Evolutionary conservation across 2,888 invertebrate genomes (phyloP).

Genomic region (Nomada lathburiana): DNA sequence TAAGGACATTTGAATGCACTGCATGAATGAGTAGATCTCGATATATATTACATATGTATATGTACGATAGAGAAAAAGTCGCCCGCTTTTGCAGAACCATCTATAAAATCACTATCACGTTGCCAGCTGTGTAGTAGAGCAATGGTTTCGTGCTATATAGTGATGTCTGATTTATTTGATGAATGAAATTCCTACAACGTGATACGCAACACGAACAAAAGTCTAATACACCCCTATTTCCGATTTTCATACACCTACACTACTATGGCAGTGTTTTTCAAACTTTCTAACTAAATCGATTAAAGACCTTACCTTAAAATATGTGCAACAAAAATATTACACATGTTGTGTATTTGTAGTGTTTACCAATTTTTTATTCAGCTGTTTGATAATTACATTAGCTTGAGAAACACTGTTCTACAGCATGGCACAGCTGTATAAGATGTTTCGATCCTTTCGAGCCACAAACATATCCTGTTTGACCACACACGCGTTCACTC

Average conservation of each 20-base stretch:
- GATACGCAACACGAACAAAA: slow-evolving; percentile 34
- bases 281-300: background rate
- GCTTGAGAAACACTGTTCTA: slow-evolving; percentile 61
- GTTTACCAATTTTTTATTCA: too few species aligned
- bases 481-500: slow-evolving; percentile 1
- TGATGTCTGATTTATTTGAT: slow-evolving; percentile 57
- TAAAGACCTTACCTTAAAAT: background rate
- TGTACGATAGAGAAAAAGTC: slow-evolving; percentile 56
- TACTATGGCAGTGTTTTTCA: slow-evolving; percentile 45
- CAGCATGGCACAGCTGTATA: slow-evolving; percentile 69
- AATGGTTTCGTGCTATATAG: slow-evolving; percentile 66
- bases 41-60: slow-evolving; percentile 55
- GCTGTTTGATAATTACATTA: background rate
- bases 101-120: slow-evolving; percentile 55
- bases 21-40: slow-evolving; percentile 56
- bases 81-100: slow-evolving; percentile 59
- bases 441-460: slow-evolving; percentile 55
- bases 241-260: slow-evolving; percentile 8
- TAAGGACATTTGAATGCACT: slow-evolving; percentile 54
- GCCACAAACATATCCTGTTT: background rate
- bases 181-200: slow-evolving; percentile 37
- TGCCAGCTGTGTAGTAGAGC: slow-evolving; percentile 71
- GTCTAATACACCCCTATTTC: slow-evolving; percentile 2
- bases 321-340: too few species aligned
- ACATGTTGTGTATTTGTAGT: too few species aligned